A percentile compares a stretch with the other conserved stretches of the same genome.
These are phyloP conservation scores for Nebria brevicollis DNA, from an alignment of 2,888 invertebrate genomes.

Conservation along the genomic window DNA sequence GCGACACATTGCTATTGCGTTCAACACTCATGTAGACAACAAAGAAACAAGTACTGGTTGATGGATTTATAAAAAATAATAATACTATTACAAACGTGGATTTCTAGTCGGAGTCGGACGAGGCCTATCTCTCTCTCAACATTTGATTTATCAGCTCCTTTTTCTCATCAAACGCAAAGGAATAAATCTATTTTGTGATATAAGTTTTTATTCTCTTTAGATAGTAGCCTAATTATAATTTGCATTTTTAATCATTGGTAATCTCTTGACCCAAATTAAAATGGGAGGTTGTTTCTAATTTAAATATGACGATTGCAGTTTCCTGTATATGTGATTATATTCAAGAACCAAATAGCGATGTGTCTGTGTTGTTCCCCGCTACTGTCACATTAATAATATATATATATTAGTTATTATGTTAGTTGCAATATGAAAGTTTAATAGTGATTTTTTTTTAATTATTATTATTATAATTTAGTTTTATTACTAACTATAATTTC, in stretches of 20 bases:
- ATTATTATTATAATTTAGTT: constrained; percentile 32
- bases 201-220: constrained; percentile 1
- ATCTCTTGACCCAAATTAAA: constrained; percentile 18
- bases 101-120: constrained; percentile 1
- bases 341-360: constrained; percentile 19
- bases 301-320: constrained; percentile 20
- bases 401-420: constrained; percentile 33
- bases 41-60: neutral
- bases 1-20: neutral
- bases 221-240: neutral
- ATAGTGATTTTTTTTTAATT: constrained; percentile 44
- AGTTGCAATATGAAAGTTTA: constrained; percentile 44
- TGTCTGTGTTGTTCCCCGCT: constrained; percentile 39
- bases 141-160: neutral
- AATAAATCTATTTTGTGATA: neutral
- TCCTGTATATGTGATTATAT: constrained; percentile 20
- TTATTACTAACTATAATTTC: constrained; percentile 21
- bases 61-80: neutral
- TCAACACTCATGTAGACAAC: neutral
- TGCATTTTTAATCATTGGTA: neutral
- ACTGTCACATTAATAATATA: constrained; percentile 39
- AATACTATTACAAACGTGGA: neutral
- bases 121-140: neutral
- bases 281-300: constrained; percentile 20
- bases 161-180: neutral